A percentile compares a stretch with the other conserved stretches of the same genome.
phyloP scores from a whole-genome alignment of 2,797 vertebrate species.

The Pipistrellus kuhlii region DNA sequence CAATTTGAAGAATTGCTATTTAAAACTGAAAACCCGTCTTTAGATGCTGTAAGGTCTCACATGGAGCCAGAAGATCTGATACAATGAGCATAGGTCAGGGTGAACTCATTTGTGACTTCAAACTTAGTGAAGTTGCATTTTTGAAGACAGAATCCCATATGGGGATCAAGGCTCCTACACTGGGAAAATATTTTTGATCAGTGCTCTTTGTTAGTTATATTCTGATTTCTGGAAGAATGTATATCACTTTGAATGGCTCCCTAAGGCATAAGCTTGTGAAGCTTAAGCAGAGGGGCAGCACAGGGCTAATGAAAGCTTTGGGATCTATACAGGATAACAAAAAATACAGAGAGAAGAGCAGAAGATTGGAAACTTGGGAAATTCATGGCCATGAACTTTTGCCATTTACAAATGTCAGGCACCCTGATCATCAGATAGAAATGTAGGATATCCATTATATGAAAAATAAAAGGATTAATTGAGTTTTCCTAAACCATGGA shows the following conservation, averaged over 20 bases:
- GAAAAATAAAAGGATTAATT: not conserved
- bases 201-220: constrained; percentile 23
- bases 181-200: constrained; percentile 6
- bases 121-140: constrained; percentile 32
- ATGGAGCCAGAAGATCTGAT: not conserved
- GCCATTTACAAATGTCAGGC: constrained; percentile 43
- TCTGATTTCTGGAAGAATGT: constrained; percentile 32
- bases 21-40: not conserved
- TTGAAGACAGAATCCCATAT: not conserved
- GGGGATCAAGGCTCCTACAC: not conserved
- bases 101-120: constrained; percentile 18
- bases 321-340: not conserved
- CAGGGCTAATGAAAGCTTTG: constrained; percentile 1
- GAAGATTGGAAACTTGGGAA: not conserved
- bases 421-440: not conserved
- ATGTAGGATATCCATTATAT: not conserved
- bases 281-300: not conserved
- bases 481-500: not conserved
- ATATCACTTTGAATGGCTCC: not conserved
- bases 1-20: not conserved
- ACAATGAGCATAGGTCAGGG: not conserved
- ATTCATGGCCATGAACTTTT: not conserved
- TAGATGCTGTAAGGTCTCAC: not conserved
- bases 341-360: not conserved
- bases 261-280: not conserved